These are phyloP conservation scores for Bambusicola thoracicus DNA, from an alignment of 2,113 vertebrate species.

Conservation along the genomic window DNA sequence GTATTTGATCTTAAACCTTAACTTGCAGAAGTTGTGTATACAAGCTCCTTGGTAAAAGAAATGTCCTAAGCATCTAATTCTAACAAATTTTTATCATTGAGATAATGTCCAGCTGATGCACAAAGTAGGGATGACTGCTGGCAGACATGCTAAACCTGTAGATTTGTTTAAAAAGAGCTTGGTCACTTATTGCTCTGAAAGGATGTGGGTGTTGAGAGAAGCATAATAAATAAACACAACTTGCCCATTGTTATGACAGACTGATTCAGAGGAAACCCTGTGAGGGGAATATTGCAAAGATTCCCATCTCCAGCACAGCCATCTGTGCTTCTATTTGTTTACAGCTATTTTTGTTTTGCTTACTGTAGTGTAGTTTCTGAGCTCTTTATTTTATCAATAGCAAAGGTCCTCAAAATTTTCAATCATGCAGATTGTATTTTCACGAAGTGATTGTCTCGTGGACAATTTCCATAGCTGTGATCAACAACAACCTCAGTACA, in stretches of 20 bases:
- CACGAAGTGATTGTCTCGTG: background rate
- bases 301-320: background rate
- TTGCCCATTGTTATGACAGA: background rate
- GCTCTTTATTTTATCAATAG: background rate
- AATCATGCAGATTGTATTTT: background rate
- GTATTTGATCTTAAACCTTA: background rate
- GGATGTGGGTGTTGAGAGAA: background rate
- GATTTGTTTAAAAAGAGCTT: background rate
- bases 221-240: background rate
- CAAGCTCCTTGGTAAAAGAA: background rate
- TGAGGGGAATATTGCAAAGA: background rate
- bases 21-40: background rate
- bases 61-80: background rate
- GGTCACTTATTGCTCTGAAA: background rate
- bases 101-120: background rate
- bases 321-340: slow-evolving; percentile 11
- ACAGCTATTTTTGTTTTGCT: background rate
- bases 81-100: background rate
- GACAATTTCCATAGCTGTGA: background rate
- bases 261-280: background rate
- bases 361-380: background rate
- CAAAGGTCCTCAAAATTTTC: background rate
- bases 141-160: background rate
- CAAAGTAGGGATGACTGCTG: background rate
- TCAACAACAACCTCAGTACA: background rate